These are phyloP conservation scores for Psittacula cyanocephala DNA, from an alignment of 2,113 vertebrate species.

Conservation along the genomic window DNA sequence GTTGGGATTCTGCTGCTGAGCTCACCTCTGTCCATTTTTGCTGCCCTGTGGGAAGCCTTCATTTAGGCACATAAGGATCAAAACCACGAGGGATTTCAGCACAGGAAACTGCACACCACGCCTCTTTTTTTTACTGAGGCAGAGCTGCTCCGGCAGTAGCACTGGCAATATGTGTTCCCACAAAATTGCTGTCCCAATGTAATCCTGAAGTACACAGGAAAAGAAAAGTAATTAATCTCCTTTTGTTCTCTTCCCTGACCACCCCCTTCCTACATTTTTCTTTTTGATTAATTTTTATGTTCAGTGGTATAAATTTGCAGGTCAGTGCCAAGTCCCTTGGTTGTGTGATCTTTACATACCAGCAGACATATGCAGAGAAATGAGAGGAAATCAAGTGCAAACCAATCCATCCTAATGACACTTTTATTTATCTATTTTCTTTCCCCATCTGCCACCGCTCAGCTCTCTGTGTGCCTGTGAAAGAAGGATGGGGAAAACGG, in stretches of 20 bases:
- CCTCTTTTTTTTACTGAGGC: background rate
- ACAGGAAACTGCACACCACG: background rate
- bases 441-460: background rate
- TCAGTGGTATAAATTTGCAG: slow-evolving; percentile 18
- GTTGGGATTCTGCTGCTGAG: background rate
- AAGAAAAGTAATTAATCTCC: background rate
- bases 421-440: slow-evolving; percentile 40
- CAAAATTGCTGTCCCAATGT: background rate
- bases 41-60: background rate
- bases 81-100: background rate
- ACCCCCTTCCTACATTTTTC: background rate
- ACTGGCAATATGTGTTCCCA: background rate
- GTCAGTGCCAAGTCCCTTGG: slow-evolving; percentile 11
- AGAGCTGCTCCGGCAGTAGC: background rate
- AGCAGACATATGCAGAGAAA: background rate
- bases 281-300: slow-evolving; percentile 38
- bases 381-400: slow-evolving; percentile 31
- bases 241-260: background rate
- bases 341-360: slow-evolving; percentile 23
- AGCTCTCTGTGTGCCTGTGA: background rate
- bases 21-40: background rate
- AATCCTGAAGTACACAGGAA: background rate
- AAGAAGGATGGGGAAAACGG: background rate
- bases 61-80: background rate
- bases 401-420: slow-evolving; percentile 23